Evolutionary conservation across 2,888 invertebrate species (phyloP).

Genomic region (Argynnis bischoffii): DNA sequence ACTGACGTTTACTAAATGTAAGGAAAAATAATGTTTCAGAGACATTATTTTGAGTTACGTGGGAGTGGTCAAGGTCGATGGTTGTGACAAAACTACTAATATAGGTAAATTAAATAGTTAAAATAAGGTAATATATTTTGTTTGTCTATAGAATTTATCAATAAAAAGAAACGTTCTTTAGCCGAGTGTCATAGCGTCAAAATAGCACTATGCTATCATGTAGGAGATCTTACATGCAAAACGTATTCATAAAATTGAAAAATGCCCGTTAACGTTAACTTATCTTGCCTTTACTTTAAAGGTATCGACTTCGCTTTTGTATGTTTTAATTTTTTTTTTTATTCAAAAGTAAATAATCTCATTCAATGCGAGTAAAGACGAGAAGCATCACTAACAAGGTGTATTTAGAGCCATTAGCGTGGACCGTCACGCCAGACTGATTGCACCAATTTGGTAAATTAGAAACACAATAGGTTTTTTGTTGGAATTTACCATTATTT

Average conservation of each 20-base stretch:
- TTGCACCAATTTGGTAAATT: slow-evolving; percentile 28
- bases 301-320: too few relatives aligned
- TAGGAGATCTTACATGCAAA: too few relatives aligned
- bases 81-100: background rate
- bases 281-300: too few relatives aligned
- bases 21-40: slow-evolving; percentile 10
- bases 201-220: too few relatives aligned
- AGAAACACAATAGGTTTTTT: slow-evolving; percentile 21
- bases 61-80: slow-evolving; percentile 32
- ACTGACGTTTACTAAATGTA: slow-evolving; percentile 13
- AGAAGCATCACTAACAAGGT: background rate
- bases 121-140: background rate
- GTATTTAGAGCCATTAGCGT: background rate
- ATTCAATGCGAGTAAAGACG: background rate
- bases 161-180: too few relatives aligned
- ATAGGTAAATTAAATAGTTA: background rate
- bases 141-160: background rate
- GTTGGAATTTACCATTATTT: background rate
- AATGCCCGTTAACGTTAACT: too few relatives aligned
- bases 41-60: slow-evolving; percentile 8
- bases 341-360: too few relatives aligned
- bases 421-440: slow-evolving; percentile 28
- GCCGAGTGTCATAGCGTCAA: too few relatives aligned
- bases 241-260: too few relatives aligned
- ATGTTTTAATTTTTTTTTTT: too few relatives aligned